A percentile compares a stretch with the other conserved stretches of the same genome.
Conservation (phyloP, 2,797 vertebrate species). For the Triplophysa yarkandensis region DNA sequence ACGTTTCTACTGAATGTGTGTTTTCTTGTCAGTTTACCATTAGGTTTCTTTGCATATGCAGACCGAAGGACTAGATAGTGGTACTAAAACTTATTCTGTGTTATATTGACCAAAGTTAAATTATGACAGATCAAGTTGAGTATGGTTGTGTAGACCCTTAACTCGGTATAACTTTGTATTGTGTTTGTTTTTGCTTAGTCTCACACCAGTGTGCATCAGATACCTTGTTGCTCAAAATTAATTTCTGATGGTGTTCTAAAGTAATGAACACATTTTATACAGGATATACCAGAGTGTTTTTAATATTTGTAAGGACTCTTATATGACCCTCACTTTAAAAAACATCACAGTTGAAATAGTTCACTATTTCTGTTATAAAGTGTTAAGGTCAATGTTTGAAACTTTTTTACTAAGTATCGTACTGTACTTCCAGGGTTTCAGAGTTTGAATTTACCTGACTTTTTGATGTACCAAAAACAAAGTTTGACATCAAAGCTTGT, state of each 20-base stretch:
- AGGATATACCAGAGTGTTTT: not conserved
- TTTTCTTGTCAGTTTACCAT: not conserved
- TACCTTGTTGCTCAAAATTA: constrained; percentile 22
- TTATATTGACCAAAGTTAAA: constrained; percentile 23
- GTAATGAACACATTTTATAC: constrained; percentile 11
- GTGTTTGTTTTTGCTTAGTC: not conserved
- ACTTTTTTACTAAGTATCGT: constrained; percentile 3
- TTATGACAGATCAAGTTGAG: not conserved
- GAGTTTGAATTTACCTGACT: constrained; percentile 25
- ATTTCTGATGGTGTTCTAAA: constrained; percentile 12
- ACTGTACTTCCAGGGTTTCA: not conserved
- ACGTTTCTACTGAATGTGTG: not conserved
- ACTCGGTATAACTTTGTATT: not conserved
- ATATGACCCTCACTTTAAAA: constrained; percentile 3
- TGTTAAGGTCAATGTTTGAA: not conserved
- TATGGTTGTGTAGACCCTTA: constrained; percentile 1
- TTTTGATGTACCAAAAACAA: not conserved
- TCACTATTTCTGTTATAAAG: not conserved
- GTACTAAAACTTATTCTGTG: not conserved
- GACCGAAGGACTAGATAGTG: not conserved
- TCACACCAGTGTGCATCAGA: not conserved
- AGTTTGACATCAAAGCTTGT: constrained; percentile 7
- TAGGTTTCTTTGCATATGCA: constrained; percentile 13
- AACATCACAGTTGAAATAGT: not conserved
- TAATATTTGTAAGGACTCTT: constrained; percentile 9